These are phyloP conservation scores for Chaenodraco wilsoni DNA, from an alignment of 2,797 vertebrate genomes.

Conservation along the genomic window DNA sequence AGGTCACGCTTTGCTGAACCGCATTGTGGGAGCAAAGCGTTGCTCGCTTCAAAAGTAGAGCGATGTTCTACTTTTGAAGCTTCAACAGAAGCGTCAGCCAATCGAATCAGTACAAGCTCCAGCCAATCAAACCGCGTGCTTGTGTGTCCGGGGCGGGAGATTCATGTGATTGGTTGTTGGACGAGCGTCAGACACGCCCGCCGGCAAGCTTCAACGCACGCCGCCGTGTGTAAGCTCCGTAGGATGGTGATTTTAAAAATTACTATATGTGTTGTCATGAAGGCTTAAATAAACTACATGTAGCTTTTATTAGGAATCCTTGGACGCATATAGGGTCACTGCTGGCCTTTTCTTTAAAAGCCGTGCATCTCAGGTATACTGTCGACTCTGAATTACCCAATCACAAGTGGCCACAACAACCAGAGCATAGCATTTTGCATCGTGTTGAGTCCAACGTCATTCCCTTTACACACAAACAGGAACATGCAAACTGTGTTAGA, in stretches of 20 bases:
- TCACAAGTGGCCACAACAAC: not conserved
- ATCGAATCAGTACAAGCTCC: too few relatives aligned
- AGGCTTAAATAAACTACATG: not conserved
- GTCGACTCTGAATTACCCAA: not conserved
- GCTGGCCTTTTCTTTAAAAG: not conserved
- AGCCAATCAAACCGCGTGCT: too few relatives aligned
- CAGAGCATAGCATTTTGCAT: not conserved
- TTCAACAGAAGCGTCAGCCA: too few relatives aligned
- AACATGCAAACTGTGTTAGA: not conserved
- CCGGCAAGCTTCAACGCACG: too few relatives aligned
- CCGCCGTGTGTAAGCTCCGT: too few relatives aligned
- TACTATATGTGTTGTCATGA: not conserved
- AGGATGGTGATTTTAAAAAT: not conserved
- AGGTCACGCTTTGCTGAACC: too few relatives aligned
- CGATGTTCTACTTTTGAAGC: too few relatives aligned
- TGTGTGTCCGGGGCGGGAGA: too few relatives aligned
- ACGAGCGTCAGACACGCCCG: too few relatives aligned
- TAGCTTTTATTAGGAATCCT: not conserved
- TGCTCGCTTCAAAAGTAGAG: too few relatives aligned
- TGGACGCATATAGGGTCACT: not conserved
- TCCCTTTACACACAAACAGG: not conserved
- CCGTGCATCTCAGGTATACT: not conserved
- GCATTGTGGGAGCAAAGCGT: too few relatives aligned
- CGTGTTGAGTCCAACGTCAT: not conserved
- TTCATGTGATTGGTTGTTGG: too few relatives aligned